Evolutionary conservation across 2,888 invertebrate species (phyloP).

Genomic region (Netelia inedita): DNA sequence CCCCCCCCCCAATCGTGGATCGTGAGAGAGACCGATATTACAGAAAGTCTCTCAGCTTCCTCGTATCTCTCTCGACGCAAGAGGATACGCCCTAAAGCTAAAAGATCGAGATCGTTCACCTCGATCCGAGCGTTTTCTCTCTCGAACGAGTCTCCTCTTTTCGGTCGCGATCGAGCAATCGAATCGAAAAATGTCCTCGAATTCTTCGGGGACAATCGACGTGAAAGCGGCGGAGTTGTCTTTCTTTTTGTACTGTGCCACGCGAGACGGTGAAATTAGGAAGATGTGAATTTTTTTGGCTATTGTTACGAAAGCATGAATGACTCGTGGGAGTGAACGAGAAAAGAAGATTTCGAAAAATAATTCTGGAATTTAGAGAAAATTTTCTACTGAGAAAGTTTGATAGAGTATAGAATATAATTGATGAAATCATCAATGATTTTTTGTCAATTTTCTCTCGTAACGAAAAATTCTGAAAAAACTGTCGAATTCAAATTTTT

Average conservation of each 20-base stretch:
- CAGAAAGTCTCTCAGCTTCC: conserved; percentile 23
- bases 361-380: too few species aligned
- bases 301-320: too few species aligned
- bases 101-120: conserved; percentile 50
- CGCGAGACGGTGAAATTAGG: background rate
- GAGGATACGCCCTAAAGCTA: conserved; percentile 49
- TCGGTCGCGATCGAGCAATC: background rate
- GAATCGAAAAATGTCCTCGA: background rate
- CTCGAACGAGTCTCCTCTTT: conserved; percentile 12
- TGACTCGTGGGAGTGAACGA: too few species aligned
- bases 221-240: background rate
- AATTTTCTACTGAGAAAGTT: too few species aligned
- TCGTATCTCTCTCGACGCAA: background rate
- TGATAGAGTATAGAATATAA: too few species aligned
- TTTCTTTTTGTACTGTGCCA: background rate
- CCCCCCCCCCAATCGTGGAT: too few species aligned
- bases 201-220: background rate
- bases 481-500: too few species aligned
- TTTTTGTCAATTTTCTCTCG: too few species aligned
- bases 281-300: too few species aligned
- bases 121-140: conserved; percentile 35
- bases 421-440: too few species aligned
- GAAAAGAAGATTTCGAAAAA: too few species aligned
- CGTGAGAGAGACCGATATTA: background rate
- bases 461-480: too few species aligned